These are phyloP conservation scores for Channa argus DNA, from an alignment of 2,113 vertebrate species.

Conservation along the genomic window DNA sequence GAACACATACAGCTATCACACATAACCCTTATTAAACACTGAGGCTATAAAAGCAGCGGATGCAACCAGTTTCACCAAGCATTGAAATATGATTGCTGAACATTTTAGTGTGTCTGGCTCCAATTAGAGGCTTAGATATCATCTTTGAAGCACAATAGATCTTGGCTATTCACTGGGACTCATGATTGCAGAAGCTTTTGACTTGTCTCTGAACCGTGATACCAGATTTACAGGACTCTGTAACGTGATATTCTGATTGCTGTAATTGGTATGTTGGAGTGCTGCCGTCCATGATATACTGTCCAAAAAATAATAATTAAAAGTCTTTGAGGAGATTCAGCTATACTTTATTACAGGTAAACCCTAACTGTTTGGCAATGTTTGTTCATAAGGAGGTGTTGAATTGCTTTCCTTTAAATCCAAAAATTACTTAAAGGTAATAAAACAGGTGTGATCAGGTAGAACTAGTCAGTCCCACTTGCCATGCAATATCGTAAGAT, in stretches of 20 bases:
- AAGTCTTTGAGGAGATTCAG: slow-evolving; percentile 1
- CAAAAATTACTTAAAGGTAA: too few relatives aligned
- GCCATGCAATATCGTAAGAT: slow-evolving; percentile 12
- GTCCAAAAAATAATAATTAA: neutral
- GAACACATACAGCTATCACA: slow-evolving; percentile 33
- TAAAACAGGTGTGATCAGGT: neutral
- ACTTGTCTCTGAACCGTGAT: slow-evolving; percentile 42
- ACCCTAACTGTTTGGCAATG: neutral
- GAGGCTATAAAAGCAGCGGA: slow-evolving; percentile 19
- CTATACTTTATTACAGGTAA: slow-evolving; percentile 5
- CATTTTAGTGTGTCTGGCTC: slow-evolving; percentile 52
- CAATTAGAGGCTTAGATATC: slow-evolving; percentile 55
- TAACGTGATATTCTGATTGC: slow-evolving; percentile 24
- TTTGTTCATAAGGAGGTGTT: slow-evolving; percentile 6
- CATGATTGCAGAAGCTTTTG: slow-evolving; percentile 33
- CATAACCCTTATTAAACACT: slow-evolving; percentile 44
- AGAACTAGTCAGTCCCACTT: neutral
- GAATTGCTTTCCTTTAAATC: too few relatives aligned
- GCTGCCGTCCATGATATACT: slow-evolving; percentile 9
- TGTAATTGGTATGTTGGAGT: slow-evolving; percentile 50
- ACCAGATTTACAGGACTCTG: slow-evolving; percentile 44
- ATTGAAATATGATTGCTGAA: slow-evolving; percentile 34
- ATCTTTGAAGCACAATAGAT: slow-evolving; percentile 54
- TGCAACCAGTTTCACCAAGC: slow-evolving; percentile 1
- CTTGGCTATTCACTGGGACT: slow-evolving; percentile 12